Percentiles rank a stretch among this genome's conserved stretches.
These are phyloP conservation scores for Campylomormyrus tamandua DNA, from an alignment of 2,113 vertebrate species.

Conservation along the genomic window DNA sequence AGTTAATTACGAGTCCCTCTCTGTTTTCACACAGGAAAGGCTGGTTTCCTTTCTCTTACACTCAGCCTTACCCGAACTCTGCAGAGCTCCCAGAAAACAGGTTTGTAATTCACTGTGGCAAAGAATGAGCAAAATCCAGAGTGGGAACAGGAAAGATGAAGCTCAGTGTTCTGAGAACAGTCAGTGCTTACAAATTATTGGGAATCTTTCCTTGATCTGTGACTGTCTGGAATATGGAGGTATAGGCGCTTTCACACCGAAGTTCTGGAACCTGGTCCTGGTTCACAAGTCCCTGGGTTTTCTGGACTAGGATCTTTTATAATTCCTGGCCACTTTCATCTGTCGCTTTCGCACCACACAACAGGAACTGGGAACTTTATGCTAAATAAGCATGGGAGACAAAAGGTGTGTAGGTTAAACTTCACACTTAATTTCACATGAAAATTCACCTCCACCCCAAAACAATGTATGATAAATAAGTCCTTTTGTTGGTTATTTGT, in stretches of 20 bases:
- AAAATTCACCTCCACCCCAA: neutral
- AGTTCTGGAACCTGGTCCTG: neutral
- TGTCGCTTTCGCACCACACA: neutral
- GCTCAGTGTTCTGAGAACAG: neutral
- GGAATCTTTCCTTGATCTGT: neutral
- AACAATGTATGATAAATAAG: neutral
- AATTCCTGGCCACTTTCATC: neutral
- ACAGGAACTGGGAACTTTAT: neutral
- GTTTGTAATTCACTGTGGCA: slow-evolving; percentile 37
- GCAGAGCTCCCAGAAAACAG: slow-evolving; percentile 49
- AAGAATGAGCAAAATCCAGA: neutral
- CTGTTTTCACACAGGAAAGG: slow-evolving; percentile 62
- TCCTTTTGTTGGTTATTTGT: neutral
- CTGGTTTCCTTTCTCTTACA: slow-evolving; percentile 80
- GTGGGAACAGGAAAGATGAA: neutral
- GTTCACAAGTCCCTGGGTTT: neutral
- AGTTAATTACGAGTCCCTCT: slow-evolving; percentile 2
- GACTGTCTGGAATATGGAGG: neutral
- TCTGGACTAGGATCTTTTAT: neutral
- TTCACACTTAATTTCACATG: neutral
- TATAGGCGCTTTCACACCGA: neutral
- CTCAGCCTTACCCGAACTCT: slow-evolving; percentile 54
- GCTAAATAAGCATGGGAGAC: neutral
- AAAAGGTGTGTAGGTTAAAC: neutral
- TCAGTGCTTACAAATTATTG: neutral